Evolutionary conservation across 2,888 invertebrate species (phyloP), one percentile per base, ranked within the genome.

Genomic region (Eugnorisma glareosa): DNA sequence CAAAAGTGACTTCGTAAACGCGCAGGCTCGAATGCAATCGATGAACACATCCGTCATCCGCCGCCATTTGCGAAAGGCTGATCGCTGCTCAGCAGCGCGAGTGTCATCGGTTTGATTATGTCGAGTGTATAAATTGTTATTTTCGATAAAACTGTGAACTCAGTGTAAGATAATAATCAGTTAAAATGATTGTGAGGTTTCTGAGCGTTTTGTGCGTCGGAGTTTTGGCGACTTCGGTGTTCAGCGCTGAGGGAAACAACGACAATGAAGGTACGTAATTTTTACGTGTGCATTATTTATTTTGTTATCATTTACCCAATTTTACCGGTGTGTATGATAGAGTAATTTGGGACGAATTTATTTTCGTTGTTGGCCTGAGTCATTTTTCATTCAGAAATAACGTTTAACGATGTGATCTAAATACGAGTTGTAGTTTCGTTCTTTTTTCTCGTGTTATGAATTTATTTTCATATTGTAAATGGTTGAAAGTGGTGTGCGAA

Each of bases 101-200:
- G 94, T 95, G 96, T 94, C 93, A 93, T 93, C 92, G 92, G 92
- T 94, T 94, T 93, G 94, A 94, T 90, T 94, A 96, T 96, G 96
- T 93, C 95, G 95, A 95, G 94, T 94, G 96, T 94, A 88, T 94
- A 93, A 94, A 93, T 94, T 95, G 92, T 93, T 94, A 93, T 94
- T 94, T 93, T 93, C 92, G 90, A 91, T 92, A 92, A 92, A 94
- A 93, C 92, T 94, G 96, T 96, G 95, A 95, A 96, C 94, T 93
- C 90, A 93, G 95, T 95, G 94, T 90, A 90, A 91, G 89, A 91
- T 91, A 93, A 91, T 91, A 90, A 94, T 92, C 92, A 92, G 93
- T 94, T 94, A 96, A 93, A 95, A 97, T 97, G 97, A 97, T 97
- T 96, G 96, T 97, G 96, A 96, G 97, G 95, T 96, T 94, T 92